These are phyloP conservation scores for Myotis pilosus DNA, from an alignment of 2,797 vertebrate species.

Conservation along the genomic window DNA sequence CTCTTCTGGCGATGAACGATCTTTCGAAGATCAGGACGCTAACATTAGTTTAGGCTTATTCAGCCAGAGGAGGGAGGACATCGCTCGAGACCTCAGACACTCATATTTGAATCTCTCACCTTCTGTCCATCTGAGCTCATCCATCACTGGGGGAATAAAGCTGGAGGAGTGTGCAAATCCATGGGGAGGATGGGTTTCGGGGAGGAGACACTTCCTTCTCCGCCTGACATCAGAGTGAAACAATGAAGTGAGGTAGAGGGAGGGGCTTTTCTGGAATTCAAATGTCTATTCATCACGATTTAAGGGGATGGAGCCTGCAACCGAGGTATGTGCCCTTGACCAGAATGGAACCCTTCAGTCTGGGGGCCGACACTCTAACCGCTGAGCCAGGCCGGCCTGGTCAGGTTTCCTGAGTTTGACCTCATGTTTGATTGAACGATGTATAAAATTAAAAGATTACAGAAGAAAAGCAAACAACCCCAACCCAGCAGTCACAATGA, in stretches of 20 bases:
- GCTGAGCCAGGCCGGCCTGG: no score
- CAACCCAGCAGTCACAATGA: not conserved
- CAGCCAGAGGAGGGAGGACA: slow-evolving; percentile 31
- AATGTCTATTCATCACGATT: not conserved
- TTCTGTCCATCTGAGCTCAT: slow-evolving; percentile 53
- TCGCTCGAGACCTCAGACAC: not conserved
- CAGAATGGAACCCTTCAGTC: not conserved
- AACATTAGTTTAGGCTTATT: slow-evolving; percentile 63
- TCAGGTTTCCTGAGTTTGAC: not conserved
- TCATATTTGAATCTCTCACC: slow-evolving; percentile 60
- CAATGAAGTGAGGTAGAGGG: not conserved
- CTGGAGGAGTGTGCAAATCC: not conserved
- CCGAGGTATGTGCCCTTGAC: not conserved
- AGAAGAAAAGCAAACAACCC: not conserved
- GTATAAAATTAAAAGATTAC: not conserved
- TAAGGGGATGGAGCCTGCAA: not conserved
- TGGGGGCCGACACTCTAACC: not conserved
- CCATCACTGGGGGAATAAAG: slow-evolving; percentile 38
- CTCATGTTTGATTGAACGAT: not conserved
- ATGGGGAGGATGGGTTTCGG: not conserved
- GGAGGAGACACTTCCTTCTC: not conserved
- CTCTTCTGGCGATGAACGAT: slow-evolving; percentile 62
- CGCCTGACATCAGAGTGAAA: not conserved
- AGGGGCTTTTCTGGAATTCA: not conserved
- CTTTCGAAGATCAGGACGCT: slow-evolving; percentile 40